These are phyloP conservation scores for Arbacia lixula DNA, from an alignment of 53 echinoderm and acorn worm genomes.

Conservation along the genomic window DNA sequence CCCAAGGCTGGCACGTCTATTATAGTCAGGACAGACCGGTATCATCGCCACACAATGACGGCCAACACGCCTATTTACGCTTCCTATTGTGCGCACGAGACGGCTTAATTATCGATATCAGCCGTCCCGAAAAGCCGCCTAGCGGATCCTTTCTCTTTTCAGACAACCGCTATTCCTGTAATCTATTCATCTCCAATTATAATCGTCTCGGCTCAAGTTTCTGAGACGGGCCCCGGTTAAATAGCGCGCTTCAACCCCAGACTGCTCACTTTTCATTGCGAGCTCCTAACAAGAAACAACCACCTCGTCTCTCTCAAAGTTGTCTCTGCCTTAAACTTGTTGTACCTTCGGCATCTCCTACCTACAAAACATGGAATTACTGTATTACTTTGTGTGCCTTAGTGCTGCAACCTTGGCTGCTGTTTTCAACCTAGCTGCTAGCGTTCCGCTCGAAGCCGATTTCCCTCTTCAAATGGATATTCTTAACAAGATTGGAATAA, in stretches of 20 bases:
- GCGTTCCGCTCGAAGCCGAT: conserved; percentile 28
- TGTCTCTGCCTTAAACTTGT: no score
- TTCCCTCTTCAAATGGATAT: conserved; percentile 60
- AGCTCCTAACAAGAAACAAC: conserved; percentile 32
- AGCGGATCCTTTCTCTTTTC: conserved; percentile 47
- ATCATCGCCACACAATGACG: conserved; percentile 50
- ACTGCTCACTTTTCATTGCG: conserved; percentile 12
- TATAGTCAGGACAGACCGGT: conserved; percentile 29
- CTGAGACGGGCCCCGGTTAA: conserved; percentile 31
- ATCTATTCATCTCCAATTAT: conserved; percentile 58
- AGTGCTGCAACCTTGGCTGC: not conserved
- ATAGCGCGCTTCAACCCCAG: conserved; percentile 22
- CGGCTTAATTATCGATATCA: conserved; percentile 51
- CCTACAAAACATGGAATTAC: conserved; percentile 28
- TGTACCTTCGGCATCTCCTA: no score
- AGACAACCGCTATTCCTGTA: conserved; percentile 62
- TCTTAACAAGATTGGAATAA: conserved; percentile 65
- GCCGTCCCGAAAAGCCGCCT: conserved; percentile 50
- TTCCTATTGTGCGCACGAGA: conserved; percentile 45
- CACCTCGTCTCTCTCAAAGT: not conserved
- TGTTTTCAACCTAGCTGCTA: not conserved
- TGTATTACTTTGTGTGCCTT: no score
- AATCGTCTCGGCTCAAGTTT: conserved; percentile 55
- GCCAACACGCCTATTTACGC: conserved; percentile 21
- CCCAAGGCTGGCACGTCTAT: conserved; percentile 32